phyloP scores from a whole-genome alignment of 2,888 invertebrate species.

The Cinara cedri region DNA sequence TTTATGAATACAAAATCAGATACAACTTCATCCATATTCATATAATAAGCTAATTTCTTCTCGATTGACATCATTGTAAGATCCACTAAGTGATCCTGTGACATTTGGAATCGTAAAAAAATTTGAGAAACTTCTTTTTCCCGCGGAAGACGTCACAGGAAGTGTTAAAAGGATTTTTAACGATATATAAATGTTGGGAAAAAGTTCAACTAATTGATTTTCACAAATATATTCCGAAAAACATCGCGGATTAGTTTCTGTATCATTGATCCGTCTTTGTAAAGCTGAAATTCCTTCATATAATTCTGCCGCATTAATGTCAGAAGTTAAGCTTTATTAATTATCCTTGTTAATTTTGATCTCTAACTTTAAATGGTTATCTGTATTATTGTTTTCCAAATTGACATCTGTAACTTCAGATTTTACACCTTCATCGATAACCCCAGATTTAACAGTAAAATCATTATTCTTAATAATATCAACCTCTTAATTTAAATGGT shows the following conservation, averaged over 20 bases:
- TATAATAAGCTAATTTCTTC: no score
- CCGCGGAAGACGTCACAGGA: no score
- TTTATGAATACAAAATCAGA: not conserved
- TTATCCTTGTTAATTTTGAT: slow-evolving; percentile 10
- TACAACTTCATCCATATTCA: not conserved
- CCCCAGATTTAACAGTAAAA: not conserved
- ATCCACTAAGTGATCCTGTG: no score
- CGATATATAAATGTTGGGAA: slow-evolving; percentile 1
- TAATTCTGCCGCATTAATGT: slow-evolving; percentile 28
- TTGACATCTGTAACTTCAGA: not conserved
- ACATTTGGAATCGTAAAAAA: no score
- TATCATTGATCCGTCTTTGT: slow-evolving; percentile 16
- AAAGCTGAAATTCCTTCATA: slow-evolving; percentile 18
- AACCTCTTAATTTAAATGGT: slow-evolving; percentile 1
- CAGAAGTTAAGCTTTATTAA: slow-evolving; percentile 7
- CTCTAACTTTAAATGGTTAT: slow-evolving; percentile 9
- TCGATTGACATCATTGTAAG: no score
- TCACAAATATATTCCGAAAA: slow-evolving; percentile 29
- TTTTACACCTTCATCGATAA: not conserved
- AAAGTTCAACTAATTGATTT: slow-evolving; percentile 19
- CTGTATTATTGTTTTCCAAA: slow-evolving; percentile 5
- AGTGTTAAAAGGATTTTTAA: slow-evolving; percentile 18
- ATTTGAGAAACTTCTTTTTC: no score
- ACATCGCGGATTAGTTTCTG: no score
- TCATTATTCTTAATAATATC: not conserved